Evolutionary conservation across 2,888 invertebrate genomes (phyloP).

Genomic region (Philhelius pedissequus): DNA sequence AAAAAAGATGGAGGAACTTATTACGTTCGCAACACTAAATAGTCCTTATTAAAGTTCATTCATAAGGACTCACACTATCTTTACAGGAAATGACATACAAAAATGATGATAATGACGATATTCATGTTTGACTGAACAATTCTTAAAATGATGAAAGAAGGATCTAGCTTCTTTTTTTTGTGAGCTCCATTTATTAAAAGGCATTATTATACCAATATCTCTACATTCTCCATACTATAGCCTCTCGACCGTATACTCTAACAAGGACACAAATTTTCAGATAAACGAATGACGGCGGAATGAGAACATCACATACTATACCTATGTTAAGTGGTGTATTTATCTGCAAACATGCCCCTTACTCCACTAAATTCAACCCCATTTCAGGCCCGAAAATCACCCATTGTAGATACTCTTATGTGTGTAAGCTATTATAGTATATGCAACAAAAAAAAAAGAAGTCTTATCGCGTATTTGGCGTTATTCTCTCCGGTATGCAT

Average conservation of each 20-base stretch:
- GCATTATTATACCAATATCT: slow-evolving; percentile 19
- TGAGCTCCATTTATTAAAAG: slow-evolving; percentile 29
- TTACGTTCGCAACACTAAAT: slow-evolving; percentile 16
- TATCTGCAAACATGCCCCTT: slow-evolving; percentile 50
- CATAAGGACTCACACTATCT: slow-evolving; percentile 36
- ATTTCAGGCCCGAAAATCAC: not conserved
- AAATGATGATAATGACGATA: slow-evolving; percentile 44
- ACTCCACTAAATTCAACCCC: not conserved
- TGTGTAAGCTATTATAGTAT: not conserved
- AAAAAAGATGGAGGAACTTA: slow-evolving; percentile 9
- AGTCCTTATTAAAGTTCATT: slow-evolving; percentile 47
- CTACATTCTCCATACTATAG: not conserved
- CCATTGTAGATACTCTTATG: not conserved
- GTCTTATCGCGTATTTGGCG: slow-evolving; percentile 62
- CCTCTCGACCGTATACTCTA: not conserved
- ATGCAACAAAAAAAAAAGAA: slow-evolving; percentile 27
- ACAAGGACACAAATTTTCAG: slow-evolving; percentile 1
- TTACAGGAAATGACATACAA: not conserved
- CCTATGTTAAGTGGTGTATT: slow-evolving; percentile 61
- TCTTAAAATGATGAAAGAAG: slow-evolving; percentile 55
- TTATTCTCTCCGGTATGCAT: slow-evolving; percentile 39
- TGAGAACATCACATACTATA: slow-evolving; percentile 18
- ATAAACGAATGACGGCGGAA: slow-evolving; percentile 52
- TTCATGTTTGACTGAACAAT: slow-evolving; percentile 62
- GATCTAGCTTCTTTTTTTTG: slow-evolving; percentile 20